A percentile compares a stretch with the other conserved stretches of the same genome.
Evolutionary conservation across 2,797 vertebrate genomes (phyloP).

Genomic region (Rhinella marina): DNA sequence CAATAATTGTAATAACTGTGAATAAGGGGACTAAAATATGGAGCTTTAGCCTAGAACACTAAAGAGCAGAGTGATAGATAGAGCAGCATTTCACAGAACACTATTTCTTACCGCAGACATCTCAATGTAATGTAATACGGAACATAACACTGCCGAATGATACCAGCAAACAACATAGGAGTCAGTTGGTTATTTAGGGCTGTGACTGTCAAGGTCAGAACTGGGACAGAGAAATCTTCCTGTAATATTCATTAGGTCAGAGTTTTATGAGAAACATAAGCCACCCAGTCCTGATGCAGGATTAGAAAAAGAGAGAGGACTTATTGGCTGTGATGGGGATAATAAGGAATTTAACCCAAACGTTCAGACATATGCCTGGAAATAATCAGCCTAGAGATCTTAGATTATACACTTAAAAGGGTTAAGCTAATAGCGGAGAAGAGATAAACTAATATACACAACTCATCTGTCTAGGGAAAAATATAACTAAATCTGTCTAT

Average conservation of each 20-base stretch:
- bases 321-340: conserved; percentile 41
- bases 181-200: conserved; percentile 12
- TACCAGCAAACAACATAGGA: not conserved
- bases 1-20: not conserved
- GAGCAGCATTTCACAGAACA: not conserved
- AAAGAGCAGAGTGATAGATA: not conserved
- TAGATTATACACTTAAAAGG: conserved; percentile 35
- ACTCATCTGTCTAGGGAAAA: not conserved
- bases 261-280: conserved; percentile 34
- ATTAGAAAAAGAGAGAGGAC: conserved; percentile 45
- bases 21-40: not conserved
- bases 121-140: not conserved
- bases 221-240: conserved; percentile 27
- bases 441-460: conserved; percentile 15
- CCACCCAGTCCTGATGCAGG: conserved; percentile 25
- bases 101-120: not conserved
- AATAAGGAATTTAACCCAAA: conserved; percentile 43
- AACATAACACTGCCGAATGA: not conserved
- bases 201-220: conserved; percentile 10
- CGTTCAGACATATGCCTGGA: conserved; percentile 34
- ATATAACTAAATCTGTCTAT: not conserved
- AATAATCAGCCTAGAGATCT: conserved; percentile 42
- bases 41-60: not conserved
- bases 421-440: conserved; percentile 13
- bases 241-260: conserved; percentile 22